phyloP scores from a whole-genome alignment of 2,888 invertebrate genomes.

The Conomelus anceps region DNA sequence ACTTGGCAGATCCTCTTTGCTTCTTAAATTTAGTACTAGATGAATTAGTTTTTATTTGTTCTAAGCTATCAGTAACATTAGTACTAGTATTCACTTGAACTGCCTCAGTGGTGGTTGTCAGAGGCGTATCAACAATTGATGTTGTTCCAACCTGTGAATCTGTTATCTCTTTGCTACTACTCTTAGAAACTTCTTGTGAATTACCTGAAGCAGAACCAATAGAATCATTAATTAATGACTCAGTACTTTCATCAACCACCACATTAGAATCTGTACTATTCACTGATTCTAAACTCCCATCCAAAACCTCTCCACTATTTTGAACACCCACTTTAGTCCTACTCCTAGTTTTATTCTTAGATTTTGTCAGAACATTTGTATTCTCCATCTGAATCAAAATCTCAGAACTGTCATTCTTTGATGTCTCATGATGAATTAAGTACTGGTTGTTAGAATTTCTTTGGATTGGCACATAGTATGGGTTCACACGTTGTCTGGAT shows the following conservation, averaged over 20 bases:
- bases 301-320: neutral
- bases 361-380: neutral
- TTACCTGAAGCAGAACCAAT: conserved; percentile 6
- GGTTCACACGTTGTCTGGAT: neutral
- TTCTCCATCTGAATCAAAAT: neutral
- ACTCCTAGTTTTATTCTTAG: neutral
- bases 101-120: neutral
- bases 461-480: neutral
- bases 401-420: neutral
- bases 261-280: neutral
- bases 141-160: neutral
- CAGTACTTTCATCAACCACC: neutral
- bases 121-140: neutral
- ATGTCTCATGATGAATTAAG: neutral
- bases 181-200: neutral
- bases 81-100: neutral
- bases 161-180: neutral
- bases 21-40: neutral
- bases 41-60: neutral
- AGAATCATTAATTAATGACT: neutral
- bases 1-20: neutral
- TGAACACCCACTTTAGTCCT: neutral
- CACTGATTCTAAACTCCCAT: neutral
- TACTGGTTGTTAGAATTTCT: neutral
- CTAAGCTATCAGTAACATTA: neutral